Conservation (phyloP, 2,113 vertebrate species). For the Corythornis cristatus region DNA sequence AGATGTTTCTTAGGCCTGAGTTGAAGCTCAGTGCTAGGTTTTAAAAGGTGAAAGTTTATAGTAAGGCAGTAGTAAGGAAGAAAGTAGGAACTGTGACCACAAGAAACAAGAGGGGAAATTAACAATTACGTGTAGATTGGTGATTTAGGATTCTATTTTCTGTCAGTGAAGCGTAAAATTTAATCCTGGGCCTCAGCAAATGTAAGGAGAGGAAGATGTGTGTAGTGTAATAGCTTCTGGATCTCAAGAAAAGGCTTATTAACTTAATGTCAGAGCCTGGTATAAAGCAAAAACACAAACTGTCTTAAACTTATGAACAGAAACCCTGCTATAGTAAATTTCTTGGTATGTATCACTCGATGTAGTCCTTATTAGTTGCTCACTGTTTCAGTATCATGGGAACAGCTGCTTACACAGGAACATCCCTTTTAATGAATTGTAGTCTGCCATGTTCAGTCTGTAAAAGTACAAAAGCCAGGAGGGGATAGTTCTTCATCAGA, state of each 20-base stretch:
- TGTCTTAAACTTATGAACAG: neutral
- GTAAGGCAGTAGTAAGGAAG: neutral
- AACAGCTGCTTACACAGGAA: neutral
- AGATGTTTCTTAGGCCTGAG: neutral
- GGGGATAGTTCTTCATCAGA: neutral
- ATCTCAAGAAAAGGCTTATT: conserved; percentile 49
- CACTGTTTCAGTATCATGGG: conserved; percentile 5
- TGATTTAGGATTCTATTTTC: conserved; percentile 63
- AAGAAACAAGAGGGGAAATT: conserved; percentile 41
- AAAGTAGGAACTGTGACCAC: neutral
- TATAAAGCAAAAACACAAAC: neutral
- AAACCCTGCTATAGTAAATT: neutral
- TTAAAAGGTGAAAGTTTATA: neutral
- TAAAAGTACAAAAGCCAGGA: neutral
- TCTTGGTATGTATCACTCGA: neutral
- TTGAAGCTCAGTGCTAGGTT: neutral
- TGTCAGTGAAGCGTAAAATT: conserved; percentile 68
- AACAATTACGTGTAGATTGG: conserved; percentile 35
- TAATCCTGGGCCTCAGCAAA: conserved; percentile 52
- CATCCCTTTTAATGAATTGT: neutral
- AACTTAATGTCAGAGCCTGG: neutral
- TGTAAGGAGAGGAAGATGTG: conserved; percentile 39
- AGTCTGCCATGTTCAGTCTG: neutral
- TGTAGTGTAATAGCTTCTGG: conserved; percentile 63
- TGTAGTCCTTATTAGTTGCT: neutral